Base-by-base conservation (phyloP, 2,888 invertebrate genomes). In the Trypoxylon attenuatum region DNA sequence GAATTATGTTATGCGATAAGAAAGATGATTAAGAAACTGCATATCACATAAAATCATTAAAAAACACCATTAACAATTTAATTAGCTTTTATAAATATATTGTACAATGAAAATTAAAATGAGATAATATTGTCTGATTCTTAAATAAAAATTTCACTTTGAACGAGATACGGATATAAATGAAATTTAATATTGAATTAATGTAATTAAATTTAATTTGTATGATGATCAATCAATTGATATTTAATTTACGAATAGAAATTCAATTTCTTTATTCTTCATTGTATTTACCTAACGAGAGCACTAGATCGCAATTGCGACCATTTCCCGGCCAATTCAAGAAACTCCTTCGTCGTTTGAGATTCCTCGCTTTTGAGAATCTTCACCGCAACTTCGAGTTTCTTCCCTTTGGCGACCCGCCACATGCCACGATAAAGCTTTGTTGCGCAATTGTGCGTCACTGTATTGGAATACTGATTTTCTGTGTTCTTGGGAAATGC, bases 361-460 rank as follows among this genome's bases (percentile, higher is more conserved):
- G 74, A 69, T 16, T 89, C 90, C 54, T 93, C 92, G 50, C 90
- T 89, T 77, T 93, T 94, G 13, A 96, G 87, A 54, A 93, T 90
- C 86, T 96, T 96, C 82, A 96, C 91, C 0, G 94, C 95, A 10
- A 95, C 94, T 78, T 93, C 91, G 21, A 94, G 87, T 86, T 94
- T 94, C 80, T 92, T 94, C 0, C 92, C 92, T 82, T 93, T 93
- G 27, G 91, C 90, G 15, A 93, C 89, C 80, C 92, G 90, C 95
- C 95, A 95, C 85, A 94, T 89, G 18, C 94, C 93, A 82, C 92
- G 91, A 82, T 92, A 92, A 10, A 86, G 58, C 0, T 76, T 81
- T 8, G 83, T 33, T 4, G 33, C 10, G n/a, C n/a, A n/a, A 13
- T 33, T 33, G 1, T 13, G 33, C 10, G 13, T 84, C 3, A 75